A percentile compares a stretch with the other conserved stretches of the same genome.
Evolutionary conservation across 2,888 invertebrate species (phyloP).

Genomic region (Meteorus cinctellus): DNA sequence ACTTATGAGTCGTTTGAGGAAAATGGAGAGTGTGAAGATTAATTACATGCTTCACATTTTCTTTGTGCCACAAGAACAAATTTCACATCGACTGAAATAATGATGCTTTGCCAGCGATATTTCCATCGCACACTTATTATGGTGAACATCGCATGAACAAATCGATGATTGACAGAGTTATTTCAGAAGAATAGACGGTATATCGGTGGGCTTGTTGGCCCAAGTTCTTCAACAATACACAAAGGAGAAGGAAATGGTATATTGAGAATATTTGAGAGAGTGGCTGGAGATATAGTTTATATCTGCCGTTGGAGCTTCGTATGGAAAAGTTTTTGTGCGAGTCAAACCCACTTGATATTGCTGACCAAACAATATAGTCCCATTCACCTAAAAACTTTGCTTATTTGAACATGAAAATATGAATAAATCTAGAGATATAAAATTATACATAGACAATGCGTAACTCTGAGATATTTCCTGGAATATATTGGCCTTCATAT

Average conservation of each 20-base stretch:
- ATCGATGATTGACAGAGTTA: conserved; percentile 10
- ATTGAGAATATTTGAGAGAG: neutral
- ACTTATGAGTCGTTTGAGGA: neutral
- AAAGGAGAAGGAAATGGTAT: neutral
- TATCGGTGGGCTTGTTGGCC: neutral
- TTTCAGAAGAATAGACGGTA: neutral
- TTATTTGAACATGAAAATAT: conserved; percentile 2
- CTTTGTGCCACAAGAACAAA: neutral
- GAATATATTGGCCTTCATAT: too few relatives aligned
- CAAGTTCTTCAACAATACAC: conserved; percentile 1
- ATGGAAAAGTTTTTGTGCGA: neutral
- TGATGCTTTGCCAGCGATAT: neutral
- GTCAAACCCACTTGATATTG: neutral
- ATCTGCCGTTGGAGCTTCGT: neutral
- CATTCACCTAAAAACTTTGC: neutral
- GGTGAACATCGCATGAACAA: neutral
- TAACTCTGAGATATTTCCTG: too few relatives aligned
- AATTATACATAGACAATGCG: too few relatives aligned
- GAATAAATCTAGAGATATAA: neutral
- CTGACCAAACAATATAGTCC: conserved; percentile 3
- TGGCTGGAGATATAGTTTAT: neutral
- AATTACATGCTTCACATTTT: neutral
- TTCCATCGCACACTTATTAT: too few relatives aligned
- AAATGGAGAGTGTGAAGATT: neutral
- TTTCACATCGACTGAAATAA: neutral